Base-by-base conservation (phyloP, 2,797 vertebrate species). In the Chelidonichthys spinosus region DNA sequence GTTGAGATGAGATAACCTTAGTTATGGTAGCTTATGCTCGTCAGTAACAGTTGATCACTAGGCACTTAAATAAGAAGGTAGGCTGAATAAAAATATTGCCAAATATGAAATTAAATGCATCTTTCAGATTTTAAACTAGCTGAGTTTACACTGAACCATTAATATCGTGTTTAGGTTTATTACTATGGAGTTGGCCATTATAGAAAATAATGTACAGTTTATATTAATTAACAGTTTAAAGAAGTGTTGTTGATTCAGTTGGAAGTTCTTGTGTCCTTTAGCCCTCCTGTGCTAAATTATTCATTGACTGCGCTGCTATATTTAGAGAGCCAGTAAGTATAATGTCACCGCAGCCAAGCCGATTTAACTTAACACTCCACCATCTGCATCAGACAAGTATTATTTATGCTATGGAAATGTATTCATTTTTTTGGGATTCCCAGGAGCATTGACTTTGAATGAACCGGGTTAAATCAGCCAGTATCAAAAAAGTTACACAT, bases 21-120 rank as follows among this genome's bases (percentile, higher is more conserved):
- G 47, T 69, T 46, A 66, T 53, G 60, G 63, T 67, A 69, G 68
- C 52, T 63, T 76, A 87, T 81, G 63, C n/a, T 84, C 61, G 9
- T 87, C 56, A 35, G 52, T 74, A 73, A 84, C 71, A 69, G 73
- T 77, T 77, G 25, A 69, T 70, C 9, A 32, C 81, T 76, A 94
- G 93, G 93, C 93, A 94, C 93, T 94, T 94, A 81, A 92, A 90
- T 65, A 87, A 93, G 89, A 92, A 94, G 93, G 92, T 93, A 95
- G 92, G 79, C 87, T 76, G 70, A 86, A 84, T 75, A 76, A 74
- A 85, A 76, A 72, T 75, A 88, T 83, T 82, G 77, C 78, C 68
- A 69, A 80, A 89, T 47, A 72, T 74, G 14, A 80, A 90, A 83
- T 58, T 35, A 75, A 74, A 86, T 63, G 11, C 25, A 73, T 59